These are phyloP conservation scores for Spilarctia lutea DNA, from an alignment of 2,888 invertebrate genomes.

Conservation along the genomic window DNA sequence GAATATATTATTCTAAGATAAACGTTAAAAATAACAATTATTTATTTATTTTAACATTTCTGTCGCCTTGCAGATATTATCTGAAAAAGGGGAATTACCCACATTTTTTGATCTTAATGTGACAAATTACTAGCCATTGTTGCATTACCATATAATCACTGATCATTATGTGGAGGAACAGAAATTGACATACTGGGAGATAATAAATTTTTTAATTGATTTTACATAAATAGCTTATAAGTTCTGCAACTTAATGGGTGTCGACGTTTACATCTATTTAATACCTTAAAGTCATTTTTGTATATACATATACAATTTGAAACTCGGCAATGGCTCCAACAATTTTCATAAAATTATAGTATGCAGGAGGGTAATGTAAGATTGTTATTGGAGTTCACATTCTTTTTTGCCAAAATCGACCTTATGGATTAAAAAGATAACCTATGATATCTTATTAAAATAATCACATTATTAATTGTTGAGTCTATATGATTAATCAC, in stretches of 20 bases:
- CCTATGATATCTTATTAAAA: neutral
- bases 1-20: neutral
- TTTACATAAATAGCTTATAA: too few species aligned
- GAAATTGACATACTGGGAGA: too few species aligned
- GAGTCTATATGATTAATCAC: neutral
- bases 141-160: too few species aligned
- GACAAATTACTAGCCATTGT: too few species aligned
- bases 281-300: too few species aligned
- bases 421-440: neutral
- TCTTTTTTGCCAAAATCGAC: neutral
- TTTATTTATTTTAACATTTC: neutral
- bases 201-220: too few species aligned
- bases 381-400: neutral
- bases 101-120: neutral
- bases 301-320: too few species aligned
- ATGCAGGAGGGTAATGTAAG: neutral
- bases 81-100: neutral
- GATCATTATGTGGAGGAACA: too few species aligned
- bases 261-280: too few species aligned
- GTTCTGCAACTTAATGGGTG: too few species aligned
- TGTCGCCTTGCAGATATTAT: neutral
- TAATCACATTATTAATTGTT: neutral
- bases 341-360: too few species aligned
- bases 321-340: too few species aligned
- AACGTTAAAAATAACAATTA: neutral